Conservation (phyloP, 2,888 invertebrate species). For the Hipparchia sbordonii region DNA sequence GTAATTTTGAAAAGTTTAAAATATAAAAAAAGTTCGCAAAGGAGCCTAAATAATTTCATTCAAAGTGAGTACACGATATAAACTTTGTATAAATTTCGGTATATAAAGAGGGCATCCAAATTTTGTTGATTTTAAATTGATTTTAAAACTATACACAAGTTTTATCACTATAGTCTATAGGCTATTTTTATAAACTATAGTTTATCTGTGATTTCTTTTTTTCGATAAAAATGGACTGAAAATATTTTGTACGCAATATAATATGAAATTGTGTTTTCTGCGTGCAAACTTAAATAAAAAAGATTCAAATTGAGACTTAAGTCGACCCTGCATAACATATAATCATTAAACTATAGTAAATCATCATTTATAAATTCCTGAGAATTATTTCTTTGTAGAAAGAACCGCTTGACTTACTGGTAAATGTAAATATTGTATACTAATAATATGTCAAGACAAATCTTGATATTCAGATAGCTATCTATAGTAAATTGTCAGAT, state of each 20-base stretch:
- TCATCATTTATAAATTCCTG: background rate
- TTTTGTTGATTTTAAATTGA: background rate
- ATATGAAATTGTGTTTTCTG: constrained; percentile 17
- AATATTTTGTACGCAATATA: constrained; percentile 25
- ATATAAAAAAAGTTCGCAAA: constrained; percentile 29
- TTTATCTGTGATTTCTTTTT: constrained; percentile 11
- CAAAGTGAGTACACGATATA: constrained; percentile 27
- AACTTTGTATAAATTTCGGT: constrained; percentile 30
- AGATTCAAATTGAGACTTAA: constrained; percentile 2
- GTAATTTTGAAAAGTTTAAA: constrained; percentile 8
- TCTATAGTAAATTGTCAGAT: background rate
- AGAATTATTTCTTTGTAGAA: background rate
- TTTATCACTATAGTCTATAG: constrained; percentile 4
- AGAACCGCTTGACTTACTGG: too few relatives aligned
- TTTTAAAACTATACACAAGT: constrained; percentile 20
- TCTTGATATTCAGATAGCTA: background rate
- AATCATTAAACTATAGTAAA: background rate
- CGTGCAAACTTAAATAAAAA: constrained; percentile 23
- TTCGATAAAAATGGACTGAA: constrained; percentile 19
- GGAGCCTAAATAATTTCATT: constrained; percentile 37
- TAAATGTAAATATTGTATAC: background rate
- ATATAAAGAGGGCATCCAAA: constrained; percentile 31
- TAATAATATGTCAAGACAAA: too few relatives aligned
- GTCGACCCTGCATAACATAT: background rate
- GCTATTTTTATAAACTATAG: background rate